phyloP scores from a whole-genome alignment of 2,113 vertebrate genomes.

The Neolamprologus sp. region DNA sequence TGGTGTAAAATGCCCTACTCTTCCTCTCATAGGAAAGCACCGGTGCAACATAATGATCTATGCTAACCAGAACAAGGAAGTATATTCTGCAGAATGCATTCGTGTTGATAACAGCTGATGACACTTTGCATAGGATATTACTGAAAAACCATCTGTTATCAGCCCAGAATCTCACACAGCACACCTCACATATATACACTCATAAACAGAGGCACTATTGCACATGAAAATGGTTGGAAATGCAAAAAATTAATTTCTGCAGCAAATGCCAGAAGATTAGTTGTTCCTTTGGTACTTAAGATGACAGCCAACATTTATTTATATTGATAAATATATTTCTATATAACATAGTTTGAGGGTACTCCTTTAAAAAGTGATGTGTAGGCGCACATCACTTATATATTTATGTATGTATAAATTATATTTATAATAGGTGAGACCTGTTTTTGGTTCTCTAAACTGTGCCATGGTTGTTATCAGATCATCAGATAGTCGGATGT shows the following conservation, averaged over 20 bases:
- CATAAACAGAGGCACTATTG: rapidly evolving
- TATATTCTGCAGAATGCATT: rapidly evolving
- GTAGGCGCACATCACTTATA: rapidly evolving
- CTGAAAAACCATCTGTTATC: rapidly evolving
- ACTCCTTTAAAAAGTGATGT: rapidly evolving
- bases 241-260: rapidly evolving
- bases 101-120: background rate
- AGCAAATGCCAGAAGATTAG: rapidly evolving
- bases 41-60: rapidly evolving
- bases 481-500: background rate
- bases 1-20: background rate
- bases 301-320: background rate
- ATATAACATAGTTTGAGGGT: background rate
- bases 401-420: background rate
- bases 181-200: background rate
- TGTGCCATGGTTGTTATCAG: rapidly evolving
- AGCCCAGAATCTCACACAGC: background rate
- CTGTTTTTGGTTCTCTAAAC: background rate
- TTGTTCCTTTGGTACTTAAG: background rate
- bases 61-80: background rate
- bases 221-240: rapidly evolving
- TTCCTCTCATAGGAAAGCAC: background rate
- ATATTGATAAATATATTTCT: background rate
- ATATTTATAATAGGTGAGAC: rapidly evolving
- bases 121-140: background rate